Base-by-base conservation (phyloP, 2,888 invertebrate species). In the Drosophila lacicola region DNA sequence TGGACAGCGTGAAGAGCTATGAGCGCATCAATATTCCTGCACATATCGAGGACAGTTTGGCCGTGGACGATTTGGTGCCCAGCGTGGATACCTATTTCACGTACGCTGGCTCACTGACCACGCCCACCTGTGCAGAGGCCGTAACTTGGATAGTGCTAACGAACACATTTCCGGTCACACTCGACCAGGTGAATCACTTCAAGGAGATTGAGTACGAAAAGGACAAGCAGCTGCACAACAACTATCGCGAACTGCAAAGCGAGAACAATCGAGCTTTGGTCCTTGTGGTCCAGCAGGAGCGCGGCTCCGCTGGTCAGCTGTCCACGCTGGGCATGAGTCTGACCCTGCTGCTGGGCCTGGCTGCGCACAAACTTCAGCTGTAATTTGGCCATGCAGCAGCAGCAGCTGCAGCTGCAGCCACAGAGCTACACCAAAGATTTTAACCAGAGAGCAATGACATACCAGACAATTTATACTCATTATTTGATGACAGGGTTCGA, bases 91-190 rank as follows among this genome's bases (percentile, higher is more conserved):
- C 94, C 86, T 96, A 94, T 90, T 89, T 92, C 65, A 93, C 95
- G 29, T 96, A 96, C 87, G 92, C 94, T 1, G 96, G 96, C 0
- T 96, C 96, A 0, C 92, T 96, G 73, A 96, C 96, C 3, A 96
- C 96, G 0, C 96, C 96, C 10, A 93, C 88, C 4, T 96, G 96
- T 89, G 94, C 94, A 55, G 96, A 96, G 90, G 94, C 94, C 0
- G 96, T 96, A n/a, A 94, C 94, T 4, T 96, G 96, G 96, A 95
- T 96, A 29, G 94, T 96, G 2, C 92, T 95, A 61, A 93, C 93
- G 0, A 92, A 94, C 33, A 93, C 93, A 21, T 91, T 94, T 46
- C 93, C 94, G 1, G 92, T 95, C 46, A 94, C 94, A 0, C 79
- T 92, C 69, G 88, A 91, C 10, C 94, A 94, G 92, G 94, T 94